These are phyloP conservation scores for Brachyptera risi DNA, from an alignment of 2,888 invertebrate genomes.

Conservation along the genomic window DNA sequence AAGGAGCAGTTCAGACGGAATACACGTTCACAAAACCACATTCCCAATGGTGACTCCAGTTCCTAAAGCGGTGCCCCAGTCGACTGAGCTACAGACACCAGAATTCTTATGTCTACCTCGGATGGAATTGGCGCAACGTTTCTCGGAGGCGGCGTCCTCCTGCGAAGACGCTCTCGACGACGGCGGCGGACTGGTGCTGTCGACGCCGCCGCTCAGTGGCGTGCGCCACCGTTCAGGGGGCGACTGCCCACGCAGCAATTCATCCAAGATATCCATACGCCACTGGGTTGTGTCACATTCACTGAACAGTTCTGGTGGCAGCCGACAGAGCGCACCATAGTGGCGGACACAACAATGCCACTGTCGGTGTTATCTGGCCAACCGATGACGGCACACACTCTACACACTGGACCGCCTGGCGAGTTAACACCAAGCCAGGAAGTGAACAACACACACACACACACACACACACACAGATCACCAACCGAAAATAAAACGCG, in stretches of 20 bases:
- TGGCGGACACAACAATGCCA: neutral
- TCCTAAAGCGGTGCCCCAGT: neutral
- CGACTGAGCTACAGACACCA: neutral
- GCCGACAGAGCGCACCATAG: neutral
- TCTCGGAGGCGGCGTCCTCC: conserved; percentile 33
- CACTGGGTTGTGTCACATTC: neutral
- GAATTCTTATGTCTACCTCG: conserved; percentile 51
- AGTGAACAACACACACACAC: neutral
- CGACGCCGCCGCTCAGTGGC: conserved; percentile 41
- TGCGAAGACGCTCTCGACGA: conserved; percentile 45
- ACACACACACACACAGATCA: neutral
- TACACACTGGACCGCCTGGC: too few species aligned
- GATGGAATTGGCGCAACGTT: conserved; percentile 55
- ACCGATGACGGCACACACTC: too few species aligned
- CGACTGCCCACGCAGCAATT: conserved; percentile 43
- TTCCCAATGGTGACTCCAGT: too few species aligned
- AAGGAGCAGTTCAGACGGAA: too few species aligned
- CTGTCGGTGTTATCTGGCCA: too few species aligned
- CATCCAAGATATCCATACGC: conserved; percentile 50
- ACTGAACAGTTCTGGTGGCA: neutral
- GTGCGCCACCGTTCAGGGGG: conserved; percentile 23
- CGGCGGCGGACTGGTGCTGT: conserved; percentile 59
- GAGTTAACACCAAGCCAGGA: too few species aligned
- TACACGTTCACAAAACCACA: too few species aligned
- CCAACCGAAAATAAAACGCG: too few species aligned